Base-by-base conservation (phyloP, 2,888 invertebrate species). In the Sialis fuliginosa region DNA sequence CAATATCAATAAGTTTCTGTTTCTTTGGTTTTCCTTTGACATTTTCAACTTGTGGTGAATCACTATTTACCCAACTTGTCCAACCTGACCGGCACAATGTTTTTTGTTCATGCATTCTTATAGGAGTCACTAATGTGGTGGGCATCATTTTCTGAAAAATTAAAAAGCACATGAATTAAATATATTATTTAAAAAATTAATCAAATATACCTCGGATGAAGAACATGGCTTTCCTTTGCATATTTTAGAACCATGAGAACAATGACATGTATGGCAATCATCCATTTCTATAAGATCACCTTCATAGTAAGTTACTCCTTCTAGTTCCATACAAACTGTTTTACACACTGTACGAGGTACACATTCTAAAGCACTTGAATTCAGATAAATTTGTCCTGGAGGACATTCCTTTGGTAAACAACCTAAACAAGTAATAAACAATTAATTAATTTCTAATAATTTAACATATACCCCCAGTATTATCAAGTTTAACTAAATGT, bases 251-350 rank as follows among this genome's bases (percentile, higher is more conserved):
- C 77, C 75, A 56, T 79, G 74, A 0, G 81, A 81, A 52, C 87
- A 87, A 44, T 73, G 72, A 56, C 91, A 92, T 0, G 79, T 79
- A 55, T 88, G 84, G 58, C 91, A 91, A 1, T 71, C 74, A 59
- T 89, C 87, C 50, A 79, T 75, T 50, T 75, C 75, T 0, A 87
- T 71, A 22, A 80, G 59, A 57, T 88, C 88, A 1, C 89, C 86
- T 62, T 91, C 90, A 47, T 77, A 75, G 56, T 81, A 77, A 10
- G 73, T 70, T 5, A 66, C 66, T 0, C 79, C 85, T 47, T 81
- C 74, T 12, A 81, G 63, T 34, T 77, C 72, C 66, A 81, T 67
- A 55, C 89, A 88, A 2, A 79, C 63, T 0, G 79, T 78, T 51
- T 74, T 72, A 61, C 91, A 92, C 42, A 73, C 68, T 1, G 74